Evolutionary conservation across 2,888 invertebrate genomes (phyloP).

Genomic region (Prosapia bicincta): DNA sequence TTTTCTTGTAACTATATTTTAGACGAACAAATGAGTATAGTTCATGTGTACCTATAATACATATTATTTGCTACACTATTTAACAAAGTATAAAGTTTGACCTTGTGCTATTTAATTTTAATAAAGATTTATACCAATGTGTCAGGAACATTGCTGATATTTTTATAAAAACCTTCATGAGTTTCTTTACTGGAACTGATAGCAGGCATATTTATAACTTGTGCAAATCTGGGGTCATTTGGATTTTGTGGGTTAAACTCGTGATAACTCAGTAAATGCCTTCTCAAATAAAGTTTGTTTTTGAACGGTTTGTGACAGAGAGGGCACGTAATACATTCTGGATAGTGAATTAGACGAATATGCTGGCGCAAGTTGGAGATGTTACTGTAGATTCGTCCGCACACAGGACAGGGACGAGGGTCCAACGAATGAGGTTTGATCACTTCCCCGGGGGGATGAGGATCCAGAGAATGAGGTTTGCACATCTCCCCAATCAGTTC

Average conservation of each 20-base stretch:
- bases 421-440: constrained; percentile 50
- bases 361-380: constrained; percentile 62
- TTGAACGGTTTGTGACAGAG: constrained; percentile 61
- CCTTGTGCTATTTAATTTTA: no score
- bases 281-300: constrained; percentile 59
- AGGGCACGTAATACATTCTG: constrained; percentile 58
- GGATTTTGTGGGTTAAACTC: constrained; percentile 41
- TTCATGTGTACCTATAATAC: no score
- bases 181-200: constrained; percentile 13
- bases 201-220: not conserved
- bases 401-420: constrained; percentile 59
- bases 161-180: constrained; percentile 10
- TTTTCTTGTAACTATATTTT: no score
- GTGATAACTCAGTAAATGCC: constrained; percentile 58
- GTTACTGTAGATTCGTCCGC: constrained; percentile 62
- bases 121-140: not conserved
- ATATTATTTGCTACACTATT: no score
- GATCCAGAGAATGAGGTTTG: constrained; percentile 18
- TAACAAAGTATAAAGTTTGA: no score
- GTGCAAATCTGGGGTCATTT: constrained; percentile 26
- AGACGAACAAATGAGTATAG: no score
- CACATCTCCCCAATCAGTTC: constrained; percentile 23
- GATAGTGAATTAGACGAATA: constrained; percentile 62
- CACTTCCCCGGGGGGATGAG: constrained; percentile 6
- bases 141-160: not conserved